Evolutionary conservation across 2,888 invertebrate species (phyloP).

Genomic region (Limenitis camilla): DNA sequence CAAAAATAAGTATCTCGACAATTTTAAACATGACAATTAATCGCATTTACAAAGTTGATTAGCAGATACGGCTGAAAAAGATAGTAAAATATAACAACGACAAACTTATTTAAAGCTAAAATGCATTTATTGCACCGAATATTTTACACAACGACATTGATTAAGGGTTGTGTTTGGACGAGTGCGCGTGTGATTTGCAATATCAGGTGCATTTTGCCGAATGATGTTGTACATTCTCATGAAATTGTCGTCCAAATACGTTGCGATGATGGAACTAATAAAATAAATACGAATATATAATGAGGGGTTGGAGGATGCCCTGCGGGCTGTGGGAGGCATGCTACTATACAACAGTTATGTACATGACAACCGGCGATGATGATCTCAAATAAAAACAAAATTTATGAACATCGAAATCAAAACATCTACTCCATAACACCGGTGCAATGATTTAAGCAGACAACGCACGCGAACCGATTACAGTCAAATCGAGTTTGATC

Average conservation of each 20-base stretch:
- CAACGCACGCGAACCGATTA: constrained; percentile 45
- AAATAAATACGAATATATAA: constrained; percentile 58
- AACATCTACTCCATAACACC: constrained; percentile 60
- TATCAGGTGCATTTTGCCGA: constrained; percentile 54
- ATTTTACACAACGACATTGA: constrained; percentile 34
- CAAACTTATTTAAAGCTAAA: constrained; percentile 44
- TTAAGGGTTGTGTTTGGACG: constrained; percentile 27
- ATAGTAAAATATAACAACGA: constrained; percentile 45
- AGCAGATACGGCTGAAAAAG: constrained; percentile 64
- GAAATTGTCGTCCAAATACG: constrained; percentile 40
- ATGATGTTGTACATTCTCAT: constrained; percentile 46
- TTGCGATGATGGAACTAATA: constrained; percentile 58
- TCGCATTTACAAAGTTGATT: constrained; percentile 63
- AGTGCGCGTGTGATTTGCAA: constrained; percentile 41
- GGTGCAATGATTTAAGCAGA: constrained; percentile 67
- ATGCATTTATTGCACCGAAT: constrained; percentile 34
- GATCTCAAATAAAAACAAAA: constrained; percentile 50
- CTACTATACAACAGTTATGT: constrained; percentile 58
- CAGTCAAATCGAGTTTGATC: constrained; percentile 54
- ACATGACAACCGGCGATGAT: constrained; percentile 54
- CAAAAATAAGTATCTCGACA: constrained; percentile 39
- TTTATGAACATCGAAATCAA: constrained; percentile 59
- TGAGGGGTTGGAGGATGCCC: constrained; percentile 77
- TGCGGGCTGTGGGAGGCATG: constrained; percentile 71
- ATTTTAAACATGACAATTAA: constrained; percentile 42